Conservation (phyloP, 2,888 invertebrate genomes). For the Drosophila merina region DNA sequence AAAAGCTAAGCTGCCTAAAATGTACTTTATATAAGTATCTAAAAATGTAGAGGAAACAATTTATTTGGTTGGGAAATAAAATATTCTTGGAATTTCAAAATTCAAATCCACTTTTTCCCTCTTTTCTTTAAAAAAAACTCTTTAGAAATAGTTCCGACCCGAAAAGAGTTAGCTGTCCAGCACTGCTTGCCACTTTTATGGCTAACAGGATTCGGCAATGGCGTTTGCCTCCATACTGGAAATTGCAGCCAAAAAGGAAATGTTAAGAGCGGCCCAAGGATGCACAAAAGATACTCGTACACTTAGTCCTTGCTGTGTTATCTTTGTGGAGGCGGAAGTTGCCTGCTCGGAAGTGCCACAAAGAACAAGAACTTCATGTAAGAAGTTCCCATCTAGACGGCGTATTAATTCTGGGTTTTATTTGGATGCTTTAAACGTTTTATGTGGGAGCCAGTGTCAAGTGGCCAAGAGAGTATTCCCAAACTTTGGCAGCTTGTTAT, state of each 20-base stretch:
- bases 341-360: conserved; percentile 45
- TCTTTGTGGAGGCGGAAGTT: conserved; percentile 44
- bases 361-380: conserved; percentile 25
- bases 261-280: conserved; percentile 42
- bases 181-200: conserved; percentile 21
- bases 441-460: conserved; percentile 29
- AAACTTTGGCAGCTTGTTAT: conserved; percentile 58
- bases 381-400: conserved; percentile 32
- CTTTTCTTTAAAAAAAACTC: no score
- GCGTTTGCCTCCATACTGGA: conserved; percentile 30
- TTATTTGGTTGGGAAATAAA: no score
- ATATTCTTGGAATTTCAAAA: no score
- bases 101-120: no score
- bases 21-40: not conserved
- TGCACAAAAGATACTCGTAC: conserved; percentile 37
- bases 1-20: not conserved
- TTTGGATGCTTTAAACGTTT: conserved; percentile 41
- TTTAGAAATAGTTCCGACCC: no score
- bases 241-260: conserved; percentile 55
- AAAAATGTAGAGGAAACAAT: not conserved
- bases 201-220: conserved; percentile 27
- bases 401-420: conserved; percentile 41
- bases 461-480: conserved; percentile 27
- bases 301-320: conserved; percentile 43
- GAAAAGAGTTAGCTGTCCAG: conserved; percentile 1